Evolutionary conservation across 2,888 invertebrate genomes (phyloP).

Genomic region (Teleiodes luculella): DNA sequence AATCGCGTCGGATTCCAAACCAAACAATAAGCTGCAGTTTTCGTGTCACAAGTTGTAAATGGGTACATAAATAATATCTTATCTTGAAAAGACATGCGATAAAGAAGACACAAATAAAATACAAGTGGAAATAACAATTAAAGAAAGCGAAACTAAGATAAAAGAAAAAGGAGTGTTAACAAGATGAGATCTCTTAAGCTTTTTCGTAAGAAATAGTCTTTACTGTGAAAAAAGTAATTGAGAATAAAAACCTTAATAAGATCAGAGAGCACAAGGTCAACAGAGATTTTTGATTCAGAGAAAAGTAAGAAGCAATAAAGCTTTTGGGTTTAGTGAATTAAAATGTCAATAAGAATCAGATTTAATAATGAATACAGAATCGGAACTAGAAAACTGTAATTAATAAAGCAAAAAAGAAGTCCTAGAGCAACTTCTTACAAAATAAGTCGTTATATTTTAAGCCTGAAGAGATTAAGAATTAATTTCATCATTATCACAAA

Average conservation of each 20-base stretch:
- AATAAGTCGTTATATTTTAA: too few species aligned
- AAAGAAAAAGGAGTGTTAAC: neutral
- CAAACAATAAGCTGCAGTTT: conserved; percentile 12
- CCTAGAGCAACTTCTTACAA: too few species aligned
- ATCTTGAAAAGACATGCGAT: conserved; percentile 8
- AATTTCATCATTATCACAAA: too few species aligned
- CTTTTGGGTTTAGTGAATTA: neutral
- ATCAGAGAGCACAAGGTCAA: neutral
- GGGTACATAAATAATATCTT: conserved; percentile 7
- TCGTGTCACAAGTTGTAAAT: conserved; percentile 13
- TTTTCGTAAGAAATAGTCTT: neutral
- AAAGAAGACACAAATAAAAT: neutral
- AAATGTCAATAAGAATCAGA: neutral
- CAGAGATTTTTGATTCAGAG: neutral
- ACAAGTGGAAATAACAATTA: neutral
- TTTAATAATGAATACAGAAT: conserved; percentile 1
- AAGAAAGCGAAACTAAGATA: neutral
- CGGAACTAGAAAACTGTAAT: too few species aligned
- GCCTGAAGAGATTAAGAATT: too few species aligned
- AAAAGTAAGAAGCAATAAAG: neutral
- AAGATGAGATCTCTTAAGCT: conserved; percentile 1
- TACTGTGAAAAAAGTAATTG: neutral
- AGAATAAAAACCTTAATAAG: conserved; percentile 2
- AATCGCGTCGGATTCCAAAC: conserved; percentile 17
- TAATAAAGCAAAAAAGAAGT: too few species aligned